These are phyloP conservation scores for Agrotis segetum DNA, from an alignment of 2,888 invertebrate genomes.

Conservation along the genomic window DNA sequence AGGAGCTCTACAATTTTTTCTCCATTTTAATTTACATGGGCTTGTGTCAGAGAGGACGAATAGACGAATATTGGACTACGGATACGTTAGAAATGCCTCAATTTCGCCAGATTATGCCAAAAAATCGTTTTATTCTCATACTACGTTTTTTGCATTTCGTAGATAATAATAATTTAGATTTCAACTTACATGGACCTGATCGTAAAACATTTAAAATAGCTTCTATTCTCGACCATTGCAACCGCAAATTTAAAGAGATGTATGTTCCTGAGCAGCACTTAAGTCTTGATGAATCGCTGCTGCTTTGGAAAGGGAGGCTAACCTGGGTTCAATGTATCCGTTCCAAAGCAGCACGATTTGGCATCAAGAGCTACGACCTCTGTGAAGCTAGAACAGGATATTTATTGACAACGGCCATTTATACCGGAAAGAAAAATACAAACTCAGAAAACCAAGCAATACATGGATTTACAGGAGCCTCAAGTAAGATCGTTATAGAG, in stretches of 20 bases:
- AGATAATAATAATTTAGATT: constrained; percentile 30
- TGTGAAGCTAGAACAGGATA: constrained; percentile 44
- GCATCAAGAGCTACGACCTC: constrained; percentile 49
- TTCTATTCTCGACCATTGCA: constrained; percentile 37
- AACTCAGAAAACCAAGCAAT: constrained; percentile 24
- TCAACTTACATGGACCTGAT: constrained; percentile 17
- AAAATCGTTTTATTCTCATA: constrained; percentile 36
- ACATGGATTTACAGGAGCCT: constrained; percentile 44
- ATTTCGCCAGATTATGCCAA: constrained; percentile 41
- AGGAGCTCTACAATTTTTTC: constrained; percentile 33
- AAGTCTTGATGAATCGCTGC: constrained; percentile 50
- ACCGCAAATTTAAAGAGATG: constrained; percentile 27
- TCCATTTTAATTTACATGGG: constrained; percentile 29
- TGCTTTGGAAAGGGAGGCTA: constrained; percentile 49
- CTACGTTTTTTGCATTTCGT: constrained; percentile 42
- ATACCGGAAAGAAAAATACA: constrained; percentile 19
- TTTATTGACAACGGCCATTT: constrained; percentile 24
- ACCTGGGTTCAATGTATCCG: constrained; percentile 52
- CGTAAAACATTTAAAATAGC: constrained; percentile 31
- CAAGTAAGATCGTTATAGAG: constrained; percentile 43
- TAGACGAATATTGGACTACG: constrained; percentile 46
- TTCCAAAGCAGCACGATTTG: constrained; percentile 53
- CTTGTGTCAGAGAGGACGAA: constrained; percentile 29
- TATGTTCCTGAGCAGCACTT: constrained; percentile 29
- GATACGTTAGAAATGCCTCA: constrained; percentile 39